Conservation (phyloP, 2,888 invertebrate genomes). For the Cryptops parisi region DNA sequence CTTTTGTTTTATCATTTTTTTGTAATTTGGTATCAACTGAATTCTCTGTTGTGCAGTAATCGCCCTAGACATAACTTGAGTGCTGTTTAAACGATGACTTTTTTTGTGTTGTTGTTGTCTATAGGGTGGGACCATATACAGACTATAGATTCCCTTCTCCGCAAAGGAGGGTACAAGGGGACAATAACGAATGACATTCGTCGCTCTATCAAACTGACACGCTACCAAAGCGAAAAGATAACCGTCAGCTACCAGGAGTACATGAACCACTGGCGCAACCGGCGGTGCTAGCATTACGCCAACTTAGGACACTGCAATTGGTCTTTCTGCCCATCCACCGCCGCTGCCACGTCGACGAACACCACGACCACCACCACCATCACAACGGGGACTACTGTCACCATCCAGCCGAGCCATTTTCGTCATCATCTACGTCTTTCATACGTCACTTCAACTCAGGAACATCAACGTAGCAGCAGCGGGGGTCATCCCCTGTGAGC, state of each 20-base stretch:
- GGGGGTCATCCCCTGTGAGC: not conserved
- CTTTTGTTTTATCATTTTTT: too few relatives aligned
- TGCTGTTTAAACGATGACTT: too few relatives aligned
- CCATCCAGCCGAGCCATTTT: slow-evolving; percentile 13
- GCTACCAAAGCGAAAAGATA: slow-evolving; percentile 93
- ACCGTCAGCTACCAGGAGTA: slow-evolving; percentile 74
- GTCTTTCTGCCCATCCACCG: slow-evolving; percentile 8
- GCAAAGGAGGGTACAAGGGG: slow-evolving; percentile 94
- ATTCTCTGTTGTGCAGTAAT: too few relatives aligned
- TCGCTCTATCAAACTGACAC: slow-evolving; percentile 79
- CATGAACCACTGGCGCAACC: slow-evolving; percentile 40
- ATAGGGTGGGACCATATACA: slow-evolving; percentile 97
- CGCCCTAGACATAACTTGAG: too few relatives aligned
- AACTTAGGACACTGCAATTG: slow-evolving; percentile 16
- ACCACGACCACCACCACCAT: slow-evolving; percentile 6
- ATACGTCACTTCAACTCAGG: slow-evolving; percentile 13
- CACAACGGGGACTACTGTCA: slow-evolving; percentile 8
- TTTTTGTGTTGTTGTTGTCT: slow-evolving; percentile 23
- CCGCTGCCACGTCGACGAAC: slow-evolving; percentile 5
- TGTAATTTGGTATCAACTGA: too few relatives aligned
- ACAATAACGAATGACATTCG: slow-evolving; percentile 74
- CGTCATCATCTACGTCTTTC: slow-evolving; percentile 13
- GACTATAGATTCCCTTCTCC: slow-evolving; percentile 91
- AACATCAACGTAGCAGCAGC: slow-evolving; percentile 2
- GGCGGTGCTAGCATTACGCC: slow-evolving; percentile 40